Conservation (phyloP, 1,140 invertebrate genomes). For the Halictus rubicundus region DNA sequence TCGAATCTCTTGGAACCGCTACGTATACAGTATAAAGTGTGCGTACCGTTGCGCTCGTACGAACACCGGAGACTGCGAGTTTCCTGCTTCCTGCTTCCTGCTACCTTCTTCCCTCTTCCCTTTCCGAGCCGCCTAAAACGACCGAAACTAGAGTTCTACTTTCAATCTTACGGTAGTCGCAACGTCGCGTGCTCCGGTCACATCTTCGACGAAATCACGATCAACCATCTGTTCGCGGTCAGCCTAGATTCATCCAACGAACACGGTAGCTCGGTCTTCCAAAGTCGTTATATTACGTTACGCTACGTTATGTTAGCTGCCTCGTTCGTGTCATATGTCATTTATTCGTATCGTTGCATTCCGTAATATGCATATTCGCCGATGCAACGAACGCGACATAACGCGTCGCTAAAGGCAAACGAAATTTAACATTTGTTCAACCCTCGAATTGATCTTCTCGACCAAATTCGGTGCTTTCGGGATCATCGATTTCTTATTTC, state of each 20-base stretch:
- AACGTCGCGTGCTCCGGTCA: conserved; percentile 75
- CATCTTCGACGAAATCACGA: conserved; percentile 62
- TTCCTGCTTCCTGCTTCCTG: no score
- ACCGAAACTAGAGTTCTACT: conserved; percentile 45
- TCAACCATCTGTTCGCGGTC: conserved; percentile 16
- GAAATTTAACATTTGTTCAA: not conserved
- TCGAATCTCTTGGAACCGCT: no score
- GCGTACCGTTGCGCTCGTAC: no score
- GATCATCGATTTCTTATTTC: no score
- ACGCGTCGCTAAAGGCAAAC: not conserved
- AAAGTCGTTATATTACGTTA: not conserved
- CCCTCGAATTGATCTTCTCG: not conserved
- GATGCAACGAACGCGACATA: not conserved
- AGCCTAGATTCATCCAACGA: not conserved
- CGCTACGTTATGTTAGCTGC: no score
- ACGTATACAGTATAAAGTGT: no score
- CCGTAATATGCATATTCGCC: no score
- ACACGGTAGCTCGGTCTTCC: conserved; percentile 2
- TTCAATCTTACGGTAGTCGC: conserved; percentile 33
- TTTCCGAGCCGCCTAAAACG: conserved; percentile 17
- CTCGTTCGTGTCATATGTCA: conserved; percentile 18
- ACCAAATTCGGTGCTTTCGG: no score
- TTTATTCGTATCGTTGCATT: conserved; percentile 16
- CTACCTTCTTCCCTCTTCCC: not conserved
- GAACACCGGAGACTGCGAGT: no score